Conservation (phyloP, 2,888 invertebrate genomes). For the Onthophagus sagittarius region DNA sequence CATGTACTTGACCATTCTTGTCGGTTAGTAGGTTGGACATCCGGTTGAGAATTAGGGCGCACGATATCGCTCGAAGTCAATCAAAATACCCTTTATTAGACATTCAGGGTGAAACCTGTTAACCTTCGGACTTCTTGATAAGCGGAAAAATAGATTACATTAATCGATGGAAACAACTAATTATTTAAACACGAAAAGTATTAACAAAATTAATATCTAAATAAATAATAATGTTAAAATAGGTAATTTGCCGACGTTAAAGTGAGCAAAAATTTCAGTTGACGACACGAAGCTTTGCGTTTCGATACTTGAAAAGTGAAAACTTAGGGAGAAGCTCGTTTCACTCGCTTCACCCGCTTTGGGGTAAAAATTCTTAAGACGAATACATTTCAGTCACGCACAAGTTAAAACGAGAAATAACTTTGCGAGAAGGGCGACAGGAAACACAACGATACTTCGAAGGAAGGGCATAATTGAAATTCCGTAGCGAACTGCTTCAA, state of each 20-base stretch:
- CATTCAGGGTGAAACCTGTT: not conserved
- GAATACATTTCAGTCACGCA: not conserved
- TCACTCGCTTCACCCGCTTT: not conserved
- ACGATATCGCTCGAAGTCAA: not conserved
- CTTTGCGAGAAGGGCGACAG: not conserved
- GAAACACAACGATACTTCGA: not conserved
- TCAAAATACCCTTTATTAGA: not conserved
- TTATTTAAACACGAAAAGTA: too few species aligned
- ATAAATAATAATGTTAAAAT: not conserved
- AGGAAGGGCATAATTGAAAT: not conserved
- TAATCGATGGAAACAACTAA: not conserved
- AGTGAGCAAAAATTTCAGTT: not conserved
- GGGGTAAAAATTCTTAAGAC: not conserved
- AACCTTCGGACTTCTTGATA: not conserved
- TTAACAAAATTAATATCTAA: not conserved
- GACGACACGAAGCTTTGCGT: not conserved
- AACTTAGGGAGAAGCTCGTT: not conserved
- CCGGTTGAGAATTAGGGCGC: slow-evolving; percentile 9
- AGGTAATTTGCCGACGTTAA: not conserved
- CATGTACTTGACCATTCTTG: not conserved
- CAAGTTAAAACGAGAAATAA: not conserved
- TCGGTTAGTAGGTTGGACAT: not conserved
- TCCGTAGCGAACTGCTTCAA: not conserved
- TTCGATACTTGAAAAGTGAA: not conserved
- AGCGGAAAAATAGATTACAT: not conserved